Conservation (phyloP, 2,888 invertebrate genomes). For the Rhyacophila evoluta region DNA sequence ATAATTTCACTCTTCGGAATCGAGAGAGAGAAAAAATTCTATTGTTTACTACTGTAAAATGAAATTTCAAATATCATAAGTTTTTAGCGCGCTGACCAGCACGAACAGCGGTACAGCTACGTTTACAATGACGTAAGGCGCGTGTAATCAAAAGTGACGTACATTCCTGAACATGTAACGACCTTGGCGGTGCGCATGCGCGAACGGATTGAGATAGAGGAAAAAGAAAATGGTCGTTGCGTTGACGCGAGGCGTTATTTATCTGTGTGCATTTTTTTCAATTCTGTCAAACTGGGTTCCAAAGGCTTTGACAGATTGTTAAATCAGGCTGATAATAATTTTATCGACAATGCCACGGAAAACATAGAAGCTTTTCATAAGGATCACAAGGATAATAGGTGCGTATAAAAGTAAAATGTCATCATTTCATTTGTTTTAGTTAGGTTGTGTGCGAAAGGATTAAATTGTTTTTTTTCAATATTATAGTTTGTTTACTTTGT, state of each 20-base stretch:
- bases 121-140: constrained; percentile 19
- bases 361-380: constrained; percentile 67
- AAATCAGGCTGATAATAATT: constrained; percentile 66
- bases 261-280: constrained; percentile 26
- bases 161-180: constrained; percentile 35
- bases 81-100: neutral
- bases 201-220: constrained; percentile 11
- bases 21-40: neutral
- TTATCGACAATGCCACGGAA: constrained; percentile 68
- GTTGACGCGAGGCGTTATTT: constrained; percentile 33
- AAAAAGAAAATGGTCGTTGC: constrained; percentile 40
- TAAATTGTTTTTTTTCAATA: neutral
- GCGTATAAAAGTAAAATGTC: constrained; percentile 20
- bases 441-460: neutral
- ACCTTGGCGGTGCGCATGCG: constrained; percentile 25
- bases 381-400: constrained; percentile 41
- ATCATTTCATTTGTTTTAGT: constrained; percentile 1
- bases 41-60: neutral
- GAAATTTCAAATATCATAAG: neutral
- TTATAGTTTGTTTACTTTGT: neutral
- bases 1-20: neutral
- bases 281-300: constrained; percentile 69
- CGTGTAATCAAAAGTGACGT: constrained; percentile 26
- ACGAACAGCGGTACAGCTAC: neutral
- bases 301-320: constrained; percentile 68